Conservation (phyloP, 2,888 invertebrate species). For the Chelonus formosanus region DNA sequence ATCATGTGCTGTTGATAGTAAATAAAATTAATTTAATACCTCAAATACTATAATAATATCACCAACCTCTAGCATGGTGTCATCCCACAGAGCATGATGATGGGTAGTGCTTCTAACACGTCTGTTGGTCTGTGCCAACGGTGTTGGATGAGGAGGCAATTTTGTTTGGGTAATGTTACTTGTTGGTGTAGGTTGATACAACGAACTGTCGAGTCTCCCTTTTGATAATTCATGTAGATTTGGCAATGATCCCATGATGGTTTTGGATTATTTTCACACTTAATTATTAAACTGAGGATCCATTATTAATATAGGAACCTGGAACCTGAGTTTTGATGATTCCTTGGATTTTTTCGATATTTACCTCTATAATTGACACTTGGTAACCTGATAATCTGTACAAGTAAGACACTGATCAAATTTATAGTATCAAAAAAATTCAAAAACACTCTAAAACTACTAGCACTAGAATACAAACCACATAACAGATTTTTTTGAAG, state of each 20-base stretch:
- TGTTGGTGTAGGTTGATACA: slow-evolving; percentile 54
- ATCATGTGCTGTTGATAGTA: slow-evolving; percentile 65
- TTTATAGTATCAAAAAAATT: no score
- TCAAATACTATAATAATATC: no score
- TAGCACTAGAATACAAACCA: no score
- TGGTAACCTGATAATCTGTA: no score
- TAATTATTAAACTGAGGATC: no score
- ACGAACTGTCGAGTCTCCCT: slow-evolving; percentile 57
- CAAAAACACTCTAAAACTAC: no score
- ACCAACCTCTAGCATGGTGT: slow-evolving; percentile 59
- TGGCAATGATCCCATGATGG: slow-evolving; percentile 72
- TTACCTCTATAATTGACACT: no score
- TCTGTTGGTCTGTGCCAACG: slow-evolving; percentile 56
- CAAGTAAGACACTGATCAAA: no score
- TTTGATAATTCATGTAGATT: slow-evolving; percentile 73
- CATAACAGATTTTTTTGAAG: no score
- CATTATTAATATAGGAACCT: no score
- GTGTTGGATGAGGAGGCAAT: slow-evolving; percentile 58
- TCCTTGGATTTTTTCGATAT: no score
- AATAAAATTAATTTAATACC: neutral
- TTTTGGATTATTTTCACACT: neutral
- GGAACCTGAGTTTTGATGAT: no score
- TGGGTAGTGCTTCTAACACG: slow-evolving; percentile 59
- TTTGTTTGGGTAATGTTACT: slow-evolving; percentile 54
- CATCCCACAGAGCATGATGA: slow-evolving; percentile 56